Evolutionary conservation across 2,113 vertebrate genomes (phyloP).

Genomic region (Turnix velox): DNA sequence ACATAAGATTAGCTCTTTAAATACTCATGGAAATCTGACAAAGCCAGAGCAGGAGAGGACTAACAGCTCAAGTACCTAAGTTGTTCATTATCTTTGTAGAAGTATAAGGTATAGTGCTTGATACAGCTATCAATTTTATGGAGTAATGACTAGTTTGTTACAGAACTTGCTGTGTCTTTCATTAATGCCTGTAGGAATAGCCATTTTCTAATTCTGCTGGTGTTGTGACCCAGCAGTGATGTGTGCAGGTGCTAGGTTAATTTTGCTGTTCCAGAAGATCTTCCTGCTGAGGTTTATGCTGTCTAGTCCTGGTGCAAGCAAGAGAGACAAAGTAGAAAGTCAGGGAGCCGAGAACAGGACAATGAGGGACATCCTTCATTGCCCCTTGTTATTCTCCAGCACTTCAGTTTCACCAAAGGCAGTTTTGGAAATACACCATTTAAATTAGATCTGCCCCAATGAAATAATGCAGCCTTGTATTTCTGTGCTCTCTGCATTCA

Average conservation of each 20-base stretch:
- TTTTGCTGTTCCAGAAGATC: neutral
- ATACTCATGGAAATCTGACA: neutral
- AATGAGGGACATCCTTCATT: fast-evolving
- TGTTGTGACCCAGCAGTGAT: neutral
- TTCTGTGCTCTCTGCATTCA: neutral
- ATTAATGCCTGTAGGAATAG: neutral
- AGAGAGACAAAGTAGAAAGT: neutral
- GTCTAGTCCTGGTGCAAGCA: neutral
- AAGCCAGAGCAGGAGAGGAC: neutral
- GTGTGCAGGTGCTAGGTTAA: fast-evolving
- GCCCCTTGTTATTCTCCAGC: neutral
- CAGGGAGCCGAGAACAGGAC: neutral
- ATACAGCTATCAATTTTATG: neutral
- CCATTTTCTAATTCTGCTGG: neutral
- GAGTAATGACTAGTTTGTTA: neutral
- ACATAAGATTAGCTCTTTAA: conserved; percentile 59
- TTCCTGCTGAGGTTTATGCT: neutral
- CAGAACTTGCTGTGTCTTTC: neutral
- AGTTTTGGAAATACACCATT: neutral
- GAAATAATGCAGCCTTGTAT: neutral
- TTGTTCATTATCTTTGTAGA: neutral
- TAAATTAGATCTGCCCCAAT: neutral
- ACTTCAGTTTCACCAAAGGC: fast-evolving
- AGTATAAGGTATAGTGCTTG: neutral
- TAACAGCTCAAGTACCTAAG: neutral